phyloP scores from a whole-genome alignment of 1,140 invertebrate genomes.

The Limonius californicus region DNA sequence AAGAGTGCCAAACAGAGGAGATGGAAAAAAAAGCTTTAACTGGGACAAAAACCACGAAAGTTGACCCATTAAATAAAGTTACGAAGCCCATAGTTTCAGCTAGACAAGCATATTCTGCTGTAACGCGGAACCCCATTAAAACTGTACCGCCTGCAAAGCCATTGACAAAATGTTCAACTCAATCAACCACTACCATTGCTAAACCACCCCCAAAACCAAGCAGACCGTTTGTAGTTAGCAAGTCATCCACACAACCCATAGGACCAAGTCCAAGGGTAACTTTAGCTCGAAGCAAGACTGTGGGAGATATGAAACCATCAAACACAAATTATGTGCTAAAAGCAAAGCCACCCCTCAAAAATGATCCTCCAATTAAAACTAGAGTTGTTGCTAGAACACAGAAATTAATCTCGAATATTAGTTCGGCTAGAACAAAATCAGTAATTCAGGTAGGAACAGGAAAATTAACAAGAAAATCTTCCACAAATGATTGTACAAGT shows the following conservation, averaged over 20 bases:
- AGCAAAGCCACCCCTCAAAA: not conserved
- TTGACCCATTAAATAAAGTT: conserved; percentile 24
- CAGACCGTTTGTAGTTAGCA: conserved; percentile 26
- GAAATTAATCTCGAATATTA: not conserved
- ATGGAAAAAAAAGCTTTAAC: conserved; percentile 25
- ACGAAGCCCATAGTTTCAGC: conserved; percentile 20
- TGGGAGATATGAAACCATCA: conserved; percentile 52
- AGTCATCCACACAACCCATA: not conserved
- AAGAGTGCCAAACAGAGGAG: conserved; percentile 38
- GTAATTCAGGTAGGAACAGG: not conserved
- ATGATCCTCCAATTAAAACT: not conserved
- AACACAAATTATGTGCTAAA: not conserved
- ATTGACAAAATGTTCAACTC: conserved; percentile 48
- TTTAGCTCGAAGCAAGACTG: conserved; percentile 54
- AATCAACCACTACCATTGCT: conserved; percentile 5
- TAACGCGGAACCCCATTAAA: conserved; percentile 44
- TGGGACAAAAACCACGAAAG: conserved; percentile 24
- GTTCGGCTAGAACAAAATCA: not conserved
- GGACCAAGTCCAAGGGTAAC: conserved; percentile 16
- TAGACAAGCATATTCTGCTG: conserved; percentile 50
- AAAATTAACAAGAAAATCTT: conserved; percentile 29
- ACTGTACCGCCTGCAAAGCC: conserved; percentile 46
- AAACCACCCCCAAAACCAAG: conserved; percentile 43
- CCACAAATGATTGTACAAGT: conserved; percentile 43
- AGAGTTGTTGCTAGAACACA: not conserved